These are phyloP conservation scores for Drosophila paulistorum DNA, from an alignment of 1,140 invertebrate genomes.

Conservation along the genomic window DNA sequence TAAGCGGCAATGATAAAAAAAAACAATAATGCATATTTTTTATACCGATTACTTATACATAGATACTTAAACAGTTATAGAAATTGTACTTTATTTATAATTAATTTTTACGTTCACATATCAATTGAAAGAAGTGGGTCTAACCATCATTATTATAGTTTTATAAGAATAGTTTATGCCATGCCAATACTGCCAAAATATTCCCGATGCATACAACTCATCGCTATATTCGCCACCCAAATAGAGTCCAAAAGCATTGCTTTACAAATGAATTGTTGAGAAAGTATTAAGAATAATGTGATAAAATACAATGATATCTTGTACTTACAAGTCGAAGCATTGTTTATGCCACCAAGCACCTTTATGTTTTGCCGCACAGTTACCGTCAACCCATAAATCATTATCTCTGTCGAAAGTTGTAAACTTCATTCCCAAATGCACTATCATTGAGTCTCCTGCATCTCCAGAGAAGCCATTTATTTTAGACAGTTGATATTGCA, in stretches of 20 bases:
- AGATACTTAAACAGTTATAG: too few species aligned
- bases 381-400: background rate
- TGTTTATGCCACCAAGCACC: background rate
- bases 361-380: background rate
- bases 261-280: background rate
- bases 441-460: background rate
- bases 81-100: too few species aligned
- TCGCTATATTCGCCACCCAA: background rate
- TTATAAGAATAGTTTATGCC: background rate
- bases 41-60: too few species aligned
- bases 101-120: too few species aligned
- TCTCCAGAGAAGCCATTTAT: background rate
- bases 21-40: too few species aligned
- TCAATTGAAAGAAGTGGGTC: background rate
- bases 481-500: background rate
- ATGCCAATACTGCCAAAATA: background rate
- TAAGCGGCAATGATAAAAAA: too few species aligned
- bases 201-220: background rate
- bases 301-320: background rate
- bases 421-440: background rate
- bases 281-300: background rate
- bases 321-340: background rate
- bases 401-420: slow-evolving; percentile 1
- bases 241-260: background rate
- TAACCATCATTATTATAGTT: slow-evolving; percentile 10